Evolutionary conservation across 2,113 vertebrate genomes (phyloP).

Genomic region (Pelusios castaneus): DNA sequence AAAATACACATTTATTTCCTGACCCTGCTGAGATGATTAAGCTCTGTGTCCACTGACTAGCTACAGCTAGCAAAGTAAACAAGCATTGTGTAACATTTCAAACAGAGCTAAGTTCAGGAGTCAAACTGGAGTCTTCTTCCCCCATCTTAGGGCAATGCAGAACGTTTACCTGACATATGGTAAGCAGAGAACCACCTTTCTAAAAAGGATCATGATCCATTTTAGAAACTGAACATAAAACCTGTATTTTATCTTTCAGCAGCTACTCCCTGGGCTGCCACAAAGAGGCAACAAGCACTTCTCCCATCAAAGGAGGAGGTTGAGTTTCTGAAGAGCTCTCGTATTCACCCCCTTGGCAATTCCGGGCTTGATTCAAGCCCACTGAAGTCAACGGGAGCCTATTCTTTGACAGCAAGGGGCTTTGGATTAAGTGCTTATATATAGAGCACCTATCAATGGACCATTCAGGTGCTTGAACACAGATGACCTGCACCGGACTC

Average conservation of each 20-base stretch:
- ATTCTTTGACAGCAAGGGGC: not conserved
- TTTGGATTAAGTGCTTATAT: not conserved
- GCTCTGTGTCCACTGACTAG: not conserved
- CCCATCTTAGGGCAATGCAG: fast-evolving
- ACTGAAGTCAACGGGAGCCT: not conserved
- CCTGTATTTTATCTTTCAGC: not conserved
- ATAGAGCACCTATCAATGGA: not conserved
- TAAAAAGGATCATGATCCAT: not conserved
- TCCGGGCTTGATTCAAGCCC: not conserved
- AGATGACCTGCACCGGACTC: not conserved
- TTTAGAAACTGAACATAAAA: not conserved
- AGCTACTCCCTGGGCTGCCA: not conserved
- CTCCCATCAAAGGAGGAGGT: not conserved
- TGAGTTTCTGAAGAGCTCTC: not conserved
- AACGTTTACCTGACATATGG: not conserved
- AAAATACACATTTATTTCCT: not conserved
- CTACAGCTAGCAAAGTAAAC: not conserved
- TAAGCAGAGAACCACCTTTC: not conserved
- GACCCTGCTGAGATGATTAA: not conserved
- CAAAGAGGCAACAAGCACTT: not conserved
- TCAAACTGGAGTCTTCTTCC: not conserved
- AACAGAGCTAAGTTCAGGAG: not conserved
- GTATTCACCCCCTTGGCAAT: not conserved
- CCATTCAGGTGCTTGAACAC: not conserved
- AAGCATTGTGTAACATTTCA: not conserved